Base-by-base conservation (phyloP, 2,888 invertebrate species). In the Melipona beecheii region DNA sequence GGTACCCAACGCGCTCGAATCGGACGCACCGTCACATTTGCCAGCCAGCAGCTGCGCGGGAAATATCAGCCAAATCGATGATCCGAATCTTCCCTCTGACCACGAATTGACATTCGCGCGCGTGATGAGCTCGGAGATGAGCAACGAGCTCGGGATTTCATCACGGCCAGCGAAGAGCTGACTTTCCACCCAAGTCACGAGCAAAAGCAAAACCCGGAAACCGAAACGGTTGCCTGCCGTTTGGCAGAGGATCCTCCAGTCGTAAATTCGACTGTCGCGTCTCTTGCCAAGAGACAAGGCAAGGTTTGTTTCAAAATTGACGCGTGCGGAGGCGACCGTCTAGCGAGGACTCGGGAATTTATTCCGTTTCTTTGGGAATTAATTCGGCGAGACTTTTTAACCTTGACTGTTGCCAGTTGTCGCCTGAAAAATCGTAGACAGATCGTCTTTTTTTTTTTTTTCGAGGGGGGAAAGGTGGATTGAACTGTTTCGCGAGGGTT, bases 221-320 rank as follows among this genome's bases (percentile, higher is more conserved):
- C 43, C 27, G 17, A 24, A 50, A 66, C 66, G 58, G 17, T 13
- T 52, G 64, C 52, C 36, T 50, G 52, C 31, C 58, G 60, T 49
- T 81, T 81, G 75, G 82, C 82, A 83, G 36, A 36, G 36, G 24
- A 17, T 21, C 13, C 31, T 43, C 43, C 64, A 24, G 54, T 24
- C 70, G 58, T 83, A 75, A 83, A 83, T 83, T 43, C 36, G 60
- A 43, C 64, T 71, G 82, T 83, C 82, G 75, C 49, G 27, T 19
- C 5, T 15, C 19, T 81, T 83, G 82, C 82, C 82, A 83, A 66
- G 24, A 64, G 65, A 21, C 68, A 4, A 0, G 65, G 27, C 68
- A 4, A 0, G 65, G 6, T 82, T 72, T 71, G 60, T 75, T 75
- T 56, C 71, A 62, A 66, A 83, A 82, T 83, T 75, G 60, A 68